phyloP scores from a whole-genome alignment of 2,797 vertebrate species.

The Pristis pectinata region DNA sequence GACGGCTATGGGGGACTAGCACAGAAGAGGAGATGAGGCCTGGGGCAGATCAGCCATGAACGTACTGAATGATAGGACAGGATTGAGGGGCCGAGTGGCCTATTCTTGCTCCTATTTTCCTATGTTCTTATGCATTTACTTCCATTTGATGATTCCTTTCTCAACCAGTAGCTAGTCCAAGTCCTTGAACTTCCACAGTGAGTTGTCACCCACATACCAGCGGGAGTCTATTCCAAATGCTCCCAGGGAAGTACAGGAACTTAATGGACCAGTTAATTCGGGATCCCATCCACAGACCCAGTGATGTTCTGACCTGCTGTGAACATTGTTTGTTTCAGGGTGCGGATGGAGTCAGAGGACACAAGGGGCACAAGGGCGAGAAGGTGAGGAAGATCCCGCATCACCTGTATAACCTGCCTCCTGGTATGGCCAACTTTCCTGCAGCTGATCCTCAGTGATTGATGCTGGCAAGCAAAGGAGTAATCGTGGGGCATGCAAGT shows the following conservation, averaged over 20 bases:
- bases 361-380: slow-evolving; percentile 85
- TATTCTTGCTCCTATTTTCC: too few relatives aligned
- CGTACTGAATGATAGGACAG: too few relatives aligned
- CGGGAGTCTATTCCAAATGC: not conserved
- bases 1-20: too few relatives aligned
- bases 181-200: not conserved
- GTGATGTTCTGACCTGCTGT: not conserved
- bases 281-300: too few relatives aligned
- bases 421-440: not conserved
- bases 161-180: not conserved
- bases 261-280: not conserved
- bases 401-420: not conserved
- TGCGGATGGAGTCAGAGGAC: slow-evolving; percentile 77
- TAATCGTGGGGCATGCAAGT: not conserved
- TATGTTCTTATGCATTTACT: too few relatives aligned
- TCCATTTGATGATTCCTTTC: not conserved
- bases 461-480: too few relatives aligned
- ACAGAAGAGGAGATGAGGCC: too few relatives aligned
- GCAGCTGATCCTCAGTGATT: not conserved
- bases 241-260: not conserved
- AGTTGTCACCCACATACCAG: not conserved
- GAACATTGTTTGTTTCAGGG: slow-evolving; percentile 59
- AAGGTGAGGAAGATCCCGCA: slow-evolving; percentile 61
- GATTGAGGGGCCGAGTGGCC: too few relatives aligned
- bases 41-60: too few relatives aligned